Conservation (phyloP, 2,888 invertebrate genomes). For the Melanostoma scalare region DNA sequence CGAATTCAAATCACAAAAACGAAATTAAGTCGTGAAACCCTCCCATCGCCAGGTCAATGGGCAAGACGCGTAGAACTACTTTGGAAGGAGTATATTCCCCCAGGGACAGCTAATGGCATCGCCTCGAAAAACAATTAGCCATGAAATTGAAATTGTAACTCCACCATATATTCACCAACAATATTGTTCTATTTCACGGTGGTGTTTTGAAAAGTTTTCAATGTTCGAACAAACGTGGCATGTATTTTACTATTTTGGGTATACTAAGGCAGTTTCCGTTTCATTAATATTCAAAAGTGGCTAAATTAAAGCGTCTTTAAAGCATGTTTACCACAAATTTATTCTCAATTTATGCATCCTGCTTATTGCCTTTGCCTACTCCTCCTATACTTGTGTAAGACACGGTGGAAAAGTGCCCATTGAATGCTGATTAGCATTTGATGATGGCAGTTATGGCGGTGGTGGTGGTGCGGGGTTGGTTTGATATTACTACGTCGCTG, state of each 20-base stretch:
- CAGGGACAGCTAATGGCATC: constrained; percentile 48
- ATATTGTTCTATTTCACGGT: constrained; percentile 45
- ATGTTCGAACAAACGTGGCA: neutral
- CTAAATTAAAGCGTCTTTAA: constrained; percentile 73
- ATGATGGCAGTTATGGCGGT: constrained; percentile 57
- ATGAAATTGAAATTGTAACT: constrained; percentile 72
- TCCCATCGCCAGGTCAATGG: constrained; percentile 29
- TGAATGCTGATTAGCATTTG: constrained; percentile 72
- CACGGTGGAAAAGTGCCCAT: constrained; percentile 44
- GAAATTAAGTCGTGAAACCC: constrained; percentile 68
- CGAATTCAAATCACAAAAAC: constrained; percentile 71
- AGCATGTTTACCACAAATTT: constrained; percentile 71
- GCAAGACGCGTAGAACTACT: constrained; percentile 20
- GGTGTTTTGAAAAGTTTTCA: constrained; percentile 21
- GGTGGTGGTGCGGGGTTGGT: constrained; percentile 1
- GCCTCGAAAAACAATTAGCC: constrained; percentile 70
- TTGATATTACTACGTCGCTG: constrained; percentile 15
- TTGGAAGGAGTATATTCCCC: constrained; percentile 10
- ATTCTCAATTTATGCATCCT: constrained; percentile 73
- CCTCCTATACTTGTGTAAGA: constrained; percentile 13
- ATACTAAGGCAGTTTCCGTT: constrained; percentile 63
- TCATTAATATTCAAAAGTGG: constrained; percentile 73
- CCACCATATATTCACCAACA: constrained; percentile 41
- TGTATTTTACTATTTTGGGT: neutral
- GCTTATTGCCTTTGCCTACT: constrained; percentile 55